A percentile compares a stretch with the other conserved stretches of the same genome.
phyloP scores from a whole-genome alignment of 2,888 invertebrate species.

The Trypoxylon attenuatum region DNA sequence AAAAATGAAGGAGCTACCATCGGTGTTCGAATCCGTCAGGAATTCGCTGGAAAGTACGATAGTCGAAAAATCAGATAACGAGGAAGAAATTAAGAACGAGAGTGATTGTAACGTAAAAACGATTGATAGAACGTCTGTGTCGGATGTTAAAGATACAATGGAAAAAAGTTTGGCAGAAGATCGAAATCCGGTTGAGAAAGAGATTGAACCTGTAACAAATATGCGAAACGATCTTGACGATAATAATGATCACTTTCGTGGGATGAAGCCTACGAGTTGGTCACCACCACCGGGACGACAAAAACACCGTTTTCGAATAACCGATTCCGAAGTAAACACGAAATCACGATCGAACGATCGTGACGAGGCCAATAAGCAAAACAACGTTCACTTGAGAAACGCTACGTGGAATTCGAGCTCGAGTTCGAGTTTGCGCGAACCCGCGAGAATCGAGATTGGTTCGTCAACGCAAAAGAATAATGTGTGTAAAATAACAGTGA shows the following conservation, averaged over 20 bases:
- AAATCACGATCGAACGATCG: conserved; percentile 1
- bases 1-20: conserved; percentile 78
- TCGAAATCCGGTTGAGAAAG: neutral
- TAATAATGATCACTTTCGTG: conserved; percentile 61
- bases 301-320: conserved; percentile 49
- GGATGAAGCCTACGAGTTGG: conserved; percentile 71
- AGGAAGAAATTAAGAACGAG: neutral
- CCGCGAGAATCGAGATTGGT: conserved; percentile 60
- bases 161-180: too few species aligned
- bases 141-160: neutral
- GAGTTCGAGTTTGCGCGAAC: conserved; percentile 20
- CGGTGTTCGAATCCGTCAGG: neutral
- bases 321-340: conserved; percentile 21
- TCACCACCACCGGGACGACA: conserved; percentile 68
- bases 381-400: neutral
- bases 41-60: neutral
- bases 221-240: conserved; percentile 13
- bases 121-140: neutral
- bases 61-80: neutral
- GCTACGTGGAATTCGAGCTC: conserved; percentile 39
- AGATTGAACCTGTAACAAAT: neutral
- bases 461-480: conserved; percentile 55
- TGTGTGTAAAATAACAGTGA: conserved; percentile 70
- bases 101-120: neutral
- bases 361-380: neutral